Evolutionary conservation across 1,140 invertebrate genomes (phyloP), one percentile per base, ranked within the genome.

Genomic region (Drosophila repleta): DNA sequence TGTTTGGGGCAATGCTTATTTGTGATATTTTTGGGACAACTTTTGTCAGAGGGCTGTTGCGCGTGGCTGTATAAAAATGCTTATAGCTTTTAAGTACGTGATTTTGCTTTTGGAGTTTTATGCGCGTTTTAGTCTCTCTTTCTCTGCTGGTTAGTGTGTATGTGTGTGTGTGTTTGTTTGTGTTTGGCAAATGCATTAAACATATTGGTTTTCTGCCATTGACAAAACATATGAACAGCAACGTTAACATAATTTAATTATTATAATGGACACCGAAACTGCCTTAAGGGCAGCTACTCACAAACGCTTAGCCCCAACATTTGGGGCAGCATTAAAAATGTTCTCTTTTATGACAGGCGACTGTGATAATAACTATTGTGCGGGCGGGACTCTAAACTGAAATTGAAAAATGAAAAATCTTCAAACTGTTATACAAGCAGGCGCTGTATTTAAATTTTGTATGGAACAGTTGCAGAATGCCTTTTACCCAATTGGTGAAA

Each of bases 1-100:
- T 64, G 29, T 63, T 32, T 26, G 21, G 13, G 10, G 17, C 60
- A 46, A 37, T 62, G 52, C 6, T 37, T 48, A 58, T 72, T 60
- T 49, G 35, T 35, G 43, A 65, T 57, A 39, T 57, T 79, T 74
- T 63, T 53, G 15, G 49, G 20, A 10, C 8, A 63, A 62, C 45
- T 65, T 76, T 76, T 74, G 75, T 68, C 48, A 55, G 66, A 48
- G 60, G 69, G 37, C 8, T 37, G 20, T 35, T 41, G 45, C 61
- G 70, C 69, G 77, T 66, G 72, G 57, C 35, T 73, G 45, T 74
- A 77, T 85, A 85, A 81, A 80, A 87, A 87, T 81, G 74, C 82
- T 81, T 85, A 85, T 85, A 82, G 83, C 82, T 76, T 85, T 85
- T 85, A 85, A 85, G 82, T 85, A 85, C 82, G 82, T 85, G 82